Evolutionary conservation across 2,797 vertebrate species (phyloP).

Genomic region (Zalophus californianus): DNA sequence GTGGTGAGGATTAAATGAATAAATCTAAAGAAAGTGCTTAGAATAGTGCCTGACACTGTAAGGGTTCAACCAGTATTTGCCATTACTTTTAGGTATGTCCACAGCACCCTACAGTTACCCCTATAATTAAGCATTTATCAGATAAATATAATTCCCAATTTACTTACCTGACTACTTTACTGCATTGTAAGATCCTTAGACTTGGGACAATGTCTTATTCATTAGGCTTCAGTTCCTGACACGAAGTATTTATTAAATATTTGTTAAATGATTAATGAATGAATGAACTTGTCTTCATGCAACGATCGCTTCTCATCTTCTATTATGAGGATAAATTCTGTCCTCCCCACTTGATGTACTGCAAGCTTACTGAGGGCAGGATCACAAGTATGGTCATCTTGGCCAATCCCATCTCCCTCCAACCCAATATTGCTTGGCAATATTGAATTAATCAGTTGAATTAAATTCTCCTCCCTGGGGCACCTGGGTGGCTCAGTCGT

Average conservation of each 20-base stretch:
- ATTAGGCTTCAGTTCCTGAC: background rate
- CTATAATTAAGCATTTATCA: background rate
- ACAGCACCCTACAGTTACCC: background rate
- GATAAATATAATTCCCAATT: background rate
- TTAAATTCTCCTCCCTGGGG: background rate
- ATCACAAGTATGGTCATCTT: background rate
- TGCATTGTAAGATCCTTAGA: background rate
- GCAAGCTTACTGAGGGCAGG: background rate
- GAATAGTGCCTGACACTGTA: background rate
- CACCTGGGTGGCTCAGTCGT: no score
- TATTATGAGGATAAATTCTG: background rate
- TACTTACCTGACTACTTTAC: background rate
- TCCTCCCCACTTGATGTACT: background rate
- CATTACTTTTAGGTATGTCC: background rate
- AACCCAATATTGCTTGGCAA: background rate
- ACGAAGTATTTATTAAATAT: background rate
- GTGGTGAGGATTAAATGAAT: background rate
- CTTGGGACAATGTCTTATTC: background rate
- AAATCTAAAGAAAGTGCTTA: background rate
- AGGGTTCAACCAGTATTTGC: background rate
- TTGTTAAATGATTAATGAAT: background rate
- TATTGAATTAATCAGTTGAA: background rate
- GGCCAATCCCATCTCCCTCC: background rate
- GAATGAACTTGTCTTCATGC: background rate
- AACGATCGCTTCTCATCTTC: background rate